A percentile compares a stretch with the other conserved stretches of the same genome.
Evolutionary conservation across 2,797 vertebrate genomes (phyloP).

Genomic region (Liasis olivaceus): DNA sequence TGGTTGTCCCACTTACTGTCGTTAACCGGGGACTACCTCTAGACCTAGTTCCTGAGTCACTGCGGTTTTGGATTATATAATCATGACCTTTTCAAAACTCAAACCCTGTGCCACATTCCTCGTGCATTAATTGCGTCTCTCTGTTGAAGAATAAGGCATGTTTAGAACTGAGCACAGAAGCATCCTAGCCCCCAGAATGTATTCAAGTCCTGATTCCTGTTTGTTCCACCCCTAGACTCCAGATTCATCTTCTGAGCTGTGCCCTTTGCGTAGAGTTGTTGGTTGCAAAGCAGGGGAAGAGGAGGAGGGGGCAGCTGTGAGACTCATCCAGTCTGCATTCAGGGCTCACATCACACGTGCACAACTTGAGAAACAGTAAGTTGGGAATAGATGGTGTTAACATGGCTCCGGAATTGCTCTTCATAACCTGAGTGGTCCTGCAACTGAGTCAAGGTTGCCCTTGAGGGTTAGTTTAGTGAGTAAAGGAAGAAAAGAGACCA

Average conservation of each 20-base stretch:
- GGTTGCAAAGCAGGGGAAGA: conserved; percentile 63
- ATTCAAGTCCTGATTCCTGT: conserved; percentile 15
- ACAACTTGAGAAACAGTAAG: conserved; percentile 75
- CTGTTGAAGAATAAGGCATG: not conserved
- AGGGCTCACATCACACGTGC: conserved; percentile 82
- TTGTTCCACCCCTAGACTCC: conserved; percentile 57
- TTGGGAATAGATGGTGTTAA: not conserved
- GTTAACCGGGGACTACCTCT: not conserved
- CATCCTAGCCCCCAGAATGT: conserved; percentile 12
- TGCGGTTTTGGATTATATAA: not conserved
- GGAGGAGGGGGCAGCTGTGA: conserved; percentile 68
- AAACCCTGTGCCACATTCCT: not conserved
- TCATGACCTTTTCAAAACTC: not conserved
- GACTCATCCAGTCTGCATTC: conserved; percentile 82
- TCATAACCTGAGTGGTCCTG: not conserved
- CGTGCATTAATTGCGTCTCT: conserved; percentile 7
- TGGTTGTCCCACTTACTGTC: not conserved
- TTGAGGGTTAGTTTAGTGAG: not conserved
- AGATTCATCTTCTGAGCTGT: not conserved
- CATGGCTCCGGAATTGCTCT: not conserved
- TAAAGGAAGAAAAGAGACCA: not conserved
- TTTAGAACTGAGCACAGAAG: conserved; percentile 1
- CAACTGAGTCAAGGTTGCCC: not conserved
- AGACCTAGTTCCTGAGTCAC: not conserved
- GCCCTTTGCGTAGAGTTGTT: conserved; percentile 26